Conservation (phyloP, 2,113 vertebrate species). For the Pycnonotus jocosus region DNA sequence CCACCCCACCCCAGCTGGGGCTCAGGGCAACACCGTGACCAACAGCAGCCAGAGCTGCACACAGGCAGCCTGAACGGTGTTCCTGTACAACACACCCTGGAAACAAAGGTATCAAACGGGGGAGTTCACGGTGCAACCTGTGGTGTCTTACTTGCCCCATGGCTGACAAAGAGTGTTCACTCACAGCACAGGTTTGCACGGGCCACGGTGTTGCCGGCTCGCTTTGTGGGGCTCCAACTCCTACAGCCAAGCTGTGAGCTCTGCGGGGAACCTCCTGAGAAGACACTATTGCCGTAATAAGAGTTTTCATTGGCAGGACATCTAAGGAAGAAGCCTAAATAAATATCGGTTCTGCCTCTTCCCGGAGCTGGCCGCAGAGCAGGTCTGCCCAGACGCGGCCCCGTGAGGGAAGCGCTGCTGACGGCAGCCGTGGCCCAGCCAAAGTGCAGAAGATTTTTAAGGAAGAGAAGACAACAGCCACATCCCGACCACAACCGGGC, state of each 20-base stretch:
- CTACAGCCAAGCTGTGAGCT: not conserved
- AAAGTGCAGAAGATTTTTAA: not conserved
- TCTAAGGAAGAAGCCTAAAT: not conserved
- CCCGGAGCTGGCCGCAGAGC: not conserved
- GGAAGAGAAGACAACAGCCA: not conserved
- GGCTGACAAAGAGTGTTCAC: not conserved
- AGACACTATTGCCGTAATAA: accelerated
- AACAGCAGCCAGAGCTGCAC: not conserved
- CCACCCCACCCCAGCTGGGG: not conserved
- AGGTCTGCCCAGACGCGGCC: accelerated
- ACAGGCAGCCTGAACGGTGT: not conserved
- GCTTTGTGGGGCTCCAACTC: not conserved
- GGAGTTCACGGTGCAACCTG: accelerated
- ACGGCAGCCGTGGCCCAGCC: not conserved
- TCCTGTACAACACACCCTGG: not conserved
- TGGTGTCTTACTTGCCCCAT: accelerated
- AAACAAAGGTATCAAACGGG: not conserved
- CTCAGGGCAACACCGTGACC: no score
- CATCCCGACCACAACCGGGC: accelerated
- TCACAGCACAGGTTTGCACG: no score
- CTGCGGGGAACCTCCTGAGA: not conserved
- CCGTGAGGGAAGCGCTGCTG: not conserved
- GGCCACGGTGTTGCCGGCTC: accelerated
- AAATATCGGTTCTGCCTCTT: not conserved
- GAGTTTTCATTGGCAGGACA: not conserved